These are phyloP conservation scores for Stegastes partitus DNA, from an alignment of 2,113 vertebrate genomes.

Conservation along the genomic window DNA sequence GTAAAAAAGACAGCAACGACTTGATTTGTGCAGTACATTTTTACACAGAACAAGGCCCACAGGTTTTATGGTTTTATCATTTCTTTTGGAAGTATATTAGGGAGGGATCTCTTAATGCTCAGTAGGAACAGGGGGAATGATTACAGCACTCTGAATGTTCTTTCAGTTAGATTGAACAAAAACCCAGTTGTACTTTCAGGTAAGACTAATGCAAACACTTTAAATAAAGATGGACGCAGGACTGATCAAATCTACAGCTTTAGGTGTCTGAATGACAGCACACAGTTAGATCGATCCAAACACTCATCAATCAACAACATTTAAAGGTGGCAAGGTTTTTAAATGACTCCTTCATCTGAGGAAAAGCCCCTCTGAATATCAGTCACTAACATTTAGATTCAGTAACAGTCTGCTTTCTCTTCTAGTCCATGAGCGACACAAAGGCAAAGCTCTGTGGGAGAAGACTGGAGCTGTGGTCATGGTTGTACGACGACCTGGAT, in stretches of 20 bases:
- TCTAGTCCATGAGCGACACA: slow-evolving; percentile 83
- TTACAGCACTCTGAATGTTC: neutral
- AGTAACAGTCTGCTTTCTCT: neutral
- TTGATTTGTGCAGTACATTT: neutral
- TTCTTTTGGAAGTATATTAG: neutral
- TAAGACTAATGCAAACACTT: neutral
- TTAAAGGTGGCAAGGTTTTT: neutral
- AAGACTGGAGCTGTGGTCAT: slow-evolving; percentile 90
- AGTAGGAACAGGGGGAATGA: neutral
- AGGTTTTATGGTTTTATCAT: neutral
- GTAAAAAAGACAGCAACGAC: too few species aligned
- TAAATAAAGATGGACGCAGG: too few species aligned
- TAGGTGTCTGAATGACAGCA: neutral
- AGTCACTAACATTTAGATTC: neutral
- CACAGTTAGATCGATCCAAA: too few species aligned
- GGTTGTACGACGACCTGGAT: slow-evolving; percentile 92
- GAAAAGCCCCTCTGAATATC: neutral
- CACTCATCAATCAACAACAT: neutral
- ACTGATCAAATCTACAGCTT: neutral
- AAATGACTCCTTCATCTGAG: neutral
- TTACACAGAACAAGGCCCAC: neutral
- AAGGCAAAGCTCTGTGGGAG: slow-evolving; percentile 89
- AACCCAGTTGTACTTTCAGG: neutral
- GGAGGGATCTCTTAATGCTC: neutral
- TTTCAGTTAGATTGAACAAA: neutral